A percentile compares a stretch with the other conserved stretches of the same genome.
These are phyloP conservation scores for Cephalopholis sonnerati DNA, from an alignment of 2,113 vertebrate species.

Conservation along the genomic window DNA sequence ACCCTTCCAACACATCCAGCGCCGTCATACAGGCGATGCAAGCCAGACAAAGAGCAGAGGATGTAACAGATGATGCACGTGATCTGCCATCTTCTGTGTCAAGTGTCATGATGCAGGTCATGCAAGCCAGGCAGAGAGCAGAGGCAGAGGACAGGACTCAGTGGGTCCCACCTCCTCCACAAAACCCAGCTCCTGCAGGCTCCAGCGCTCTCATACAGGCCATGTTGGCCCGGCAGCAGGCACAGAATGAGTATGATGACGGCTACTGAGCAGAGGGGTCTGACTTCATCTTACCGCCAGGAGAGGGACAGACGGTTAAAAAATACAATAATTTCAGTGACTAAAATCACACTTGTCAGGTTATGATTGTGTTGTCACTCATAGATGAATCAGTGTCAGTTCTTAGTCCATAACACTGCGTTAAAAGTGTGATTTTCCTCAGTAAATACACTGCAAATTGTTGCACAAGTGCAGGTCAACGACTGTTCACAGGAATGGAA, in stretches of 20 bases:
- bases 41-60: conserved; percentile 56
- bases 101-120: conserved; percentile 70
- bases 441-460: too few species aligned
- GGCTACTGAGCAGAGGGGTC: conserved; percentile 68
- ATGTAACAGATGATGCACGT: neutral
- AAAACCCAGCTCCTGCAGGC: conserved; percentile 37
- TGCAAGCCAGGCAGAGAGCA: conserved; percentile 71
- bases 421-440: too few species aligned
- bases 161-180: conserved; percentile 21
- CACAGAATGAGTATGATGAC: conserved; percentile 80
- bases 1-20: conserved; percentile 4
- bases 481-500: too few species aligned
- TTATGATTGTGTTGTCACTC: neutral
- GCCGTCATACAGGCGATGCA: conserved; percentile 37
- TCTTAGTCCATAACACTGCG: neutral
- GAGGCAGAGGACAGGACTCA: conserved; percentile 58
- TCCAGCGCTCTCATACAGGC: conserved; percentile 84
- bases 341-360: neutral
- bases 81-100: conserved; percentile 42
- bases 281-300: neutral
- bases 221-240: conserved; percentile 80
- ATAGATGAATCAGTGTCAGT: neutral
- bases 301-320: neutral
- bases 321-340: neutral
- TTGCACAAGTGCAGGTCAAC: too few species aligned